These are phyloP conservation scores for Acrobasis suavella DNA, from an alignment of 2,888 invertebrate species.

Conservation along the genomic window DNA sequence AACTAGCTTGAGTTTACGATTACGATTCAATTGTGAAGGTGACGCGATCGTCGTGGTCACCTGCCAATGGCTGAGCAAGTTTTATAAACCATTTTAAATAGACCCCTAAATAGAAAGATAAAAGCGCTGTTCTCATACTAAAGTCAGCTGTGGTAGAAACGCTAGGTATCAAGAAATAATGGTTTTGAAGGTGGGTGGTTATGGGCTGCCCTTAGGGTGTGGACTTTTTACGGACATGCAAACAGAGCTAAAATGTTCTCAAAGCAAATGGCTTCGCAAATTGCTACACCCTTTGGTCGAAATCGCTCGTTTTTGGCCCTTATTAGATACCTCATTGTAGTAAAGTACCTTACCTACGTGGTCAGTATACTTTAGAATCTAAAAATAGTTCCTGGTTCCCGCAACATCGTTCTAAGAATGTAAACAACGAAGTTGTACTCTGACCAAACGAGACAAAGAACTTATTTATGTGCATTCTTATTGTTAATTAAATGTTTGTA, in stretches of 20 bases:
- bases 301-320: constrained; percentile 61
- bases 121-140: constrained; percentile 28
- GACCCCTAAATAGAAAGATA: constrained; percentile 37
- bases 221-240: constrained; percentile 72
- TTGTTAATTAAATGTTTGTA: not conserved
- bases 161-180: constrained; percentile 43
- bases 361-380: constrained; percentile 38
- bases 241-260: constrained; percentile 68
- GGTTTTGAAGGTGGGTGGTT: constrained; percentile 52
- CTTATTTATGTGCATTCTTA: not conserved
- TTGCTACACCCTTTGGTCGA: constrained; percentile 62
- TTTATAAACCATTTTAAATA: constrained; percentile 46
- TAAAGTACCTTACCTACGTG: constrained; percentile 26
- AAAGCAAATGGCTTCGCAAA: constrained; percentile 69
- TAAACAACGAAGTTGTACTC: constrained; percentile 1
- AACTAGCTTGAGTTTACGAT: constrained; percentile 66
- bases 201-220: constrained; percentile 58
- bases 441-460: not conserved
- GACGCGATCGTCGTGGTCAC: constrained; percentile 67
- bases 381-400: constrained; percentile 37
- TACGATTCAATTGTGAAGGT: constrained; percentile 64
- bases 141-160: constrained; percentile 31
- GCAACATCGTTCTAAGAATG: not conserved
- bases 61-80: constrained; percentile 60
- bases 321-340: constrained; percentile 53